These are phyloP conservation scores for Luperina testacea DNA, from an alignment of 2,888 invertebrate genomes.

Conservation along the genomic window DNA sequence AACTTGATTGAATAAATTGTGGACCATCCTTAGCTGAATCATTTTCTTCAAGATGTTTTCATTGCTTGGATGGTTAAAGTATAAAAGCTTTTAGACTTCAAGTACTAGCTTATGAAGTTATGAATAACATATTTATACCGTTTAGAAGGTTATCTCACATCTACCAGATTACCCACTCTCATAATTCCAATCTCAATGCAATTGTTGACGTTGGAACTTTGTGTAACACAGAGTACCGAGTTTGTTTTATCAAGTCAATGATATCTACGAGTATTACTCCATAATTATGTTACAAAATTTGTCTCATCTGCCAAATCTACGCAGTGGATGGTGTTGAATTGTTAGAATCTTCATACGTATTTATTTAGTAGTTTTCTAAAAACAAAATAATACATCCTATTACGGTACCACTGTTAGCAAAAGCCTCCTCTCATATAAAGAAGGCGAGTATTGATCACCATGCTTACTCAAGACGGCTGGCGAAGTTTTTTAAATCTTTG, in stretches of 20 bases:
- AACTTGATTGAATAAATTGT: conserved; percentile 21
- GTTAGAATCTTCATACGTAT: background rate
- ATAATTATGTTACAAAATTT: background rate
- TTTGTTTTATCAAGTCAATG: background rate
- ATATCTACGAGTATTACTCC: background rate
- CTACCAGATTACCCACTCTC: background rate
- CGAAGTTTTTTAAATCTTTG: too few relatives aligned
- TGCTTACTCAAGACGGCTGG: too few relatives aligned
- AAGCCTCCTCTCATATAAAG: too few relatives aligned
- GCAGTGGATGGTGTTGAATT: background rate
- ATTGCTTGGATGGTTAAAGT: background rate
- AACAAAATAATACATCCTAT: background rate
- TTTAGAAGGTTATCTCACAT: background rate
- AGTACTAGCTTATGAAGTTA: too few relatives aligned
- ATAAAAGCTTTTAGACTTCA: background rate
- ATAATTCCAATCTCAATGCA: background rate
- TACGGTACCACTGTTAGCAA: background rate
- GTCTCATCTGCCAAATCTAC: background rate
- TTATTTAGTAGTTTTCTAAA: background rate
- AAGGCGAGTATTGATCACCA: too few relatives aligned
- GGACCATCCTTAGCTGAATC: background rate
- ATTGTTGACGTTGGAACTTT: background rate
- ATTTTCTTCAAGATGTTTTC: background rate
- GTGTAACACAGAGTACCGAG: too few relatives aligned
- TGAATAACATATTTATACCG: too few relatives aligned